These are phyloP conservation scores for Agrochola lota DNA, from an alignment of 2,888 invertebrate species.

Conservation along the genomic window DNA sequence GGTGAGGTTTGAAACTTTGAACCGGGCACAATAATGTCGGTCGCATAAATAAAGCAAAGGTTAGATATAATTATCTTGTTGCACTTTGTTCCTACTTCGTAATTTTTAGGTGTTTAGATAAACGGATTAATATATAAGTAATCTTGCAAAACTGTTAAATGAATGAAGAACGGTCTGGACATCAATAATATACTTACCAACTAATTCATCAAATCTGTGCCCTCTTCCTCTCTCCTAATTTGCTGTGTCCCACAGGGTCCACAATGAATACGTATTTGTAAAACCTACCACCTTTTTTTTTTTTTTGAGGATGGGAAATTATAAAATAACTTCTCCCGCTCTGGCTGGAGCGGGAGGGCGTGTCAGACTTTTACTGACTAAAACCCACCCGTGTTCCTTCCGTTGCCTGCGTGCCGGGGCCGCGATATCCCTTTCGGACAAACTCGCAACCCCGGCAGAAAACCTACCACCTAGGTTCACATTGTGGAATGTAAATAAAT, in stretches of 20 bases:
- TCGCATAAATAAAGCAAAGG: conserved; percentile 3
- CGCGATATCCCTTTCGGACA: no score
- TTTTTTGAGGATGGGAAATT: no score
- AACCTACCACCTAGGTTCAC: not conserved
- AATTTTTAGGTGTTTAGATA: conserved; percentile 20
- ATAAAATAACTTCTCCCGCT: no score
- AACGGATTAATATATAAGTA: conserved; percentile 15
- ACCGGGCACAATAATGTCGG: conserved; percentile 44
- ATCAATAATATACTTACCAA: not conserved
- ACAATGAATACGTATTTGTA: not conserved
- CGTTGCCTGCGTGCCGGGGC: no score
- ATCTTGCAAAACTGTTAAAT: conserved; percentile 4
- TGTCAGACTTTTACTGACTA: no score
- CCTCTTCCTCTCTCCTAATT: not conserved
- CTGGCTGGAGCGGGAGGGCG: no score
- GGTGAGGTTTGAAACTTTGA: conserved; percentile 46
- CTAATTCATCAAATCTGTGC: no score
- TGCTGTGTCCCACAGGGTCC: not conserved
- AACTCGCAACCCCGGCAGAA: no score
- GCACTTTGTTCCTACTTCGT: conserved; percentile 38
- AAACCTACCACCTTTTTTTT: no score
- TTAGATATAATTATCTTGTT: conserved; percentile 14
- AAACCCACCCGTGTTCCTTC: no score
- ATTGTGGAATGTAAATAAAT: not conserved
- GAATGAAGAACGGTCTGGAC: not conserved